Conservation (phyloP, 2,888 invertebrate genomes). For the Tuberolachnus salignus region DNA sequence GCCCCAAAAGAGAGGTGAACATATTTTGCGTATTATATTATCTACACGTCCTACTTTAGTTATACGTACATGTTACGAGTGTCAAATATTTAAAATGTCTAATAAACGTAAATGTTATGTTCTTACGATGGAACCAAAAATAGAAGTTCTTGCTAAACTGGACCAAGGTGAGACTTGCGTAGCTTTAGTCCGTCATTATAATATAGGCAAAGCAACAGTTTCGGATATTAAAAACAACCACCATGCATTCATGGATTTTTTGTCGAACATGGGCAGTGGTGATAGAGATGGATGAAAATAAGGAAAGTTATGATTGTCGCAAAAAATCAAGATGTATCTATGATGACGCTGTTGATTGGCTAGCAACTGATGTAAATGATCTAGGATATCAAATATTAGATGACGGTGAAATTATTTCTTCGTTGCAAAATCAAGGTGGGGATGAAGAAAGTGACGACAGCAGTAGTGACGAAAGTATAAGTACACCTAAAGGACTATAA, state of each 20-base stretch:
- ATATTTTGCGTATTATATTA: too few relatives aligned
- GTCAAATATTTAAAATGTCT: not conserved
- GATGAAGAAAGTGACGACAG: conserved; percentile 52
- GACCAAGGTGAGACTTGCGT: not conserved
- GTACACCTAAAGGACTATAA: conserved; percentile 47
- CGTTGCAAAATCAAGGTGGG: conserved; percentile 43
- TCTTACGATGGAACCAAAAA: conserved; percentile 8
- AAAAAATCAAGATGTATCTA: conserved; percentile 33
- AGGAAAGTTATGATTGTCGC: not conserved
- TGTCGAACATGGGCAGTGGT: not conserved
- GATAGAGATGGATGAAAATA: too few relatives aligned
- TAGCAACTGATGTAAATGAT: conserved; percentile 55
- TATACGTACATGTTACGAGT: not conserved
- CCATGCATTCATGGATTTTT: conserved; percentile 15
- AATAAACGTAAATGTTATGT: conserved; percentile 4
- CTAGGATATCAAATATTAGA: conserved; percentile 55
- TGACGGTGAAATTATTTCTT: conserved; percentile 56
- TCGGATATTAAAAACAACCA: conserved; percentile 22
- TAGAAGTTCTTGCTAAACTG: not conserved
- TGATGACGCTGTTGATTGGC: conserved; percentile 56
- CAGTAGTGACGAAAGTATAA: conserved; percentile 56
- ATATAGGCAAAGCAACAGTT: conserved; percentile 21
- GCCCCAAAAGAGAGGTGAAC: too few relatives aligned
- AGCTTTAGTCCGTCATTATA: conserved; percentile 11
- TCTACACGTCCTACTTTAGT: too few relatives aligned